Base-by-base conservation (phyloP, 2,888 invertebrate species). In the Carcina quercana region DNA sequence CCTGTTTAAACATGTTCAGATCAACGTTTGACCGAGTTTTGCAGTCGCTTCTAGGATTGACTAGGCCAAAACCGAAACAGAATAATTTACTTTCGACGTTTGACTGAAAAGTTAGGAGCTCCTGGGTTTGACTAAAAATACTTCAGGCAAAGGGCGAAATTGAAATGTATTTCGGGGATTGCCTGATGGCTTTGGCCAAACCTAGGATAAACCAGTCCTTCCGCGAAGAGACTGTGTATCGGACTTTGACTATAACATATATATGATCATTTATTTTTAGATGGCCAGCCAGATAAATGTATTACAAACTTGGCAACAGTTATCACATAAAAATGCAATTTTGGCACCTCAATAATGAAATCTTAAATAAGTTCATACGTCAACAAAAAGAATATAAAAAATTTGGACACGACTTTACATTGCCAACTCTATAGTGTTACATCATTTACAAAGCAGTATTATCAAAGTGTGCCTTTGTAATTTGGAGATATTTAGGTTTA, bases 221-320 rank as follows among this genome's bases (percentile, higher is more conserved):
- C n/a, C n/a, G n/a, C n/a, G n/a, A n/a, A n/a, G n/a, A n/a, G n/a
- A n/a, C n/a, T 17, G 5, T 17, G 7, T 17, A 17, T 17, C 5
- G 5, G 17, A 5, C 5, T 5, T 5, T 17, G 17, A 7, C 5
- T 17, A 17, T 17, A 17, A 17, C 7, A 17, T 5, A 17, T 5
- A 17, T 5, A 17, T 17, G 17, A 17, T 5, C 17, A 17, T 5
- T 5, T 5, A 5, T 17, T 17, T 7, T 17, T 17, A 17, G 5
- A 17, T 5, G 15, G 15, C 17, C 17, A 17, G n/a, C 25, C 25
- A 15, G 15, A 14, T 25, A 32, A 17, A 24, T 19, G 19, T n/a
- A 5, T 7, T 17, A 17, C 17, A 5, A 17, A 5, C 25, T 15
- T 20, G 2, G 24, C 12, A 15, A 22, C 22, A 22, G n/a, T 4